Base-by-base conservation (phyloP, 2,797 vertebrate genomes). In the Alosa sapidissima region DNA sequence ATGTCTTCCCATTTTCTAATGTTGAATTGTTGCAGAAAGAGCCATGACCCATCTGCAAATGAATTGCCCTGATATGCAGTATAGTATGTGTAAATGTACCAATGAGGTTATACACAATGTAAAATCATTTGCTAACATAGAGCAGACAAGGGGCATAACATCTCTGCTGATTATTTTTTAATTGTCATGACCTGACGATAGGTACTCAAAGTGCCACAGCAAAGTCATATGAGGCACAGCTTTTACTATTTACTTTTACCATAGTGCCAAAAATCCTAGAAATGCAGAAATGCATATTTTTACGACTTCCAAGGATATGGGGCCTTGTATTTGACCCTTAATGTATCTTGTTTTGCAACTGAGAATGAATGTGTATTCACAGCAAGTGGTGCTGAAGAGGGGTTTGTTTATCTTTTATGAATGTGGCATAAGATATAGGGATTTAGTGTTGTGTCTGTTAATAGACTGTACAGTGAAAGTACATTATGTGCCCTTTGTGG, bases 261-360 rank as follows among this genome's bases (percentile, higher is more conserved):
- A 78, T 10, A 78, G 45, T 78, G 36, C 19, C 72, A 78, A 47
- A 36, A 11, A 47, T 78, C 36, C 7, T 36, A 47, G 21, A 36
- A 11, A 47, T 78, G 9, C 8, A 21, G 16, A 21, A 16, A 16
- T 78, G 36, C 72, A 78, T 41, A 47, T 78, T 78, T 41, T 45
- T 47, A 45, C 19, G 72, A 19, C 72, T 41, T 19, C 14, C 45
- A 2, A 78, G 14, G 47, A 47, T 47, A 78, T 78, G 36, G 68
- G 36, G 68, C 68, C 36, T 45, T 75, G 68, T 75, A 5, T 75
- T 75, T 1, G 14, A 5, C 68, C 41, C 36, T 75, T 41, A 36
- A 75, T 78, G 47, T 47, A 78, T 78, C 41, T 78, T 45, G 19
- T 78, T 78, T 78, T 21, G 41, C 72, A 78, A 47, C 41, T 45